phyloP scores from a whole-genome alignment of 2,797 vertebrate genomes.

The Sebastes trivittatus region DNA sequence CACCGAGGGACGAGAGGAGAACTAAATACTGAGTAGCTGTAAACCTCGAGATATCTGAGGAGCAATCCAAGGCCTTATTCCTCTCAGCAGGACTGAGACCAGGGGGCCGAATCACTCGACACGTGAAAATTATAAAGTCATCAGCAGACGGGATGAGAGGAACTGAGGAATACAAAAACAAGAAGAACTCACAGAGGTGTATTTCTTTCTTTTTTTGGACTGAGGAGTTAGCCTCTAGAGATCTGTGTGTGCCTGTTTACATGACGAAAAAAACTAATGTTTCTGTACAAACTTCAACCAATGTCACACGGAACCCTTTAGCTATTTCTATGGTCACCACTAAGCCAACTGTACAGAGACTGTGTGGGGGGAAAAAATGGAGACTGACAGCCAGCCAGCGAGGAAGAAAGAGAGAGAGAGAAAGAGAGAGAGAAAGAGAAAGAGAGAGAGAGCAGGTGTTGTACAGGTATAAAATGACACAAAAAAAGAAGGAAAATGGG shows the following conservation, averaged over 20 bases:
- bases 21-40: slow-evolving; percentile 79
- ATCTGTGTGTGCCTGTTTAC: slow-evolving; percentile 99
- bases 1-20: slow-evolving; percentile 78
- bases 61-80: slow-evolving; percentile 87
- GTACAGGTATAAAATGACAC: slow-evolving; percentile 70
- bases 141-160: slow-evolving; percentile 48
- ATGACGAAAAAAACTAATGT: slow-evolving; percentile 83
- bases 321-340: slow-evolving; percentile 94
- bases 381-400: slow-evolving; percentile 18
- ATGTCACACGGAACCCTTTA: slow-evolving; percentile 93
- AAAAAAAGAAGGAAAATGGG: slow-evolving; percentile 28
- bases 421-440: background rate
- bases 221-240: slow-evolving; percentile 82
- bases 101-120: slow-evolving; percentile 82
- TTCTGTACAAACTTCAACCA: slow-evolving; percentile 95
- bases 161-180: slow-evolving; percentile 46
- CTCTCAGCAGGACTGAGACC: slow-evolving; percentile 99
- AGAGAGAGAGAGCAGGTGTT: slow-evolving; percentile 33
- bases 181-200: slow-evolving; percentile 39
- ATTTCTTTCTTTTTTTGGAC: slow-evolving; percentile 22
- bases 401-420: background rate
- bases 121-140: slow-evolving; percentile 66
- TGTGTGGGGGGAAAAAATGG: slow-evolving; percentile 1
- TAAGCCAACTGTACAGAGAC: slow-evolving; percentile 93
- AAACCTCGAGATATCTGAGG: slow-evolving; percentile 65